Conservation (phyloP, 2,888 invertebrate genomes). For the Volucella zonaria region DNA sequence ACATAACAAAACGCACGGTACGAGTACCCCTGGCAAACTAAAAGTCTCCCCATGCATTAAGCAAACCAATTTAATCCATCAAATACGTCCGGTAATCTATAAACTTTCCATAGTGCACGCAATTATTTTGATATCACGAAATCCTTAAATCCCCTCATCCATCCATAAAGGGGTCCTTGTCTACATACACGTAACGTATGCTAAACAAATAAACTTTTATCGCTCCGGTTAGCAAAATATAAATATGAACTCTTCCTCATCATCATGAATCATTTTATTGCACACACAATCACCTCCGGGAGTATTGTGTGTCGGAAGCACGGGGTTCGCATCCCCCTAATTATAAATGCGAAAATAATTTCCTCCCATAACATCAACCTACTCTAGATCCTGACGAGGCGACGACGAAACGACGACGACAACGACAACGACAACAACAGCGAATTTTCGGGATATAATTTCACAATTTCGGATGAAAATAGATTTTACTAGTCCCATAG, state of each 20-base stretch:
- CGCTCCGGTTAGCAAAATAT: constrained; percentile 59
- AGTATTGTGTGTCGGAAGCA: constrained; percentile 29
- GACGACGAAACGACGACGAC: background rate
- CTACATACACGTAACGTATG: constrained; percentile 30
- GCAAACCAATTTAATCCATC: constrained; percentile 67
- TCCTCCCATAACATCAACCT: constrained; percentile 52
- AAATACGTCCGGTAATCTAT: constrained; percentile 70
- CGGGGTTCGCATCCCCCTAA: constrained; percentile 56
- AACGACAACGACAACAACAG: constrained; percentile 23
- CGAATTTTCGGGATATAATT: constrained; percentile 66
- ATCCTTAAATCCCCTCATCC: constrained; percentile 48
- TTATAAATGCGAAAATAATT: constrained; percentile 73
- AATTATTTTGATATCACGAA: constrained; percentile 71
- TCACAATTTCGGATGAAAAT: constrained; percentile 66
- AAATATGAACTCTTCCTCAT: constrained; percentile 70
- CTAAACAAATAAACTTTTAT: constrained; percentile 69
- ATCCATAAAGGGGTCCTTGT: background rate
- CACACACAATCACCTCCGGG: constrained; percentile 32
- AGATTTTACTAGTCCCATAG: constrained; percentile 16
- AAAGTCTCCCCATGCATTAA: constrained; percentile 35
- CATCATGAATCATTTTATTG: constrained; percentile 64
- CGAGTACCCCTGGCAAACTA: background rate
- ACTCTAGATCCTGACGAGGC: background rate
- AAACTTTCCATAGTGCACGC: constrained; percentile 67
- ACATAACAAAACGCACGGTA: too few relatives aligned